phyloP scores from a whole-genome alignment of 2,888 invertebrate species.

The Euplexia lucipara region DNA sequence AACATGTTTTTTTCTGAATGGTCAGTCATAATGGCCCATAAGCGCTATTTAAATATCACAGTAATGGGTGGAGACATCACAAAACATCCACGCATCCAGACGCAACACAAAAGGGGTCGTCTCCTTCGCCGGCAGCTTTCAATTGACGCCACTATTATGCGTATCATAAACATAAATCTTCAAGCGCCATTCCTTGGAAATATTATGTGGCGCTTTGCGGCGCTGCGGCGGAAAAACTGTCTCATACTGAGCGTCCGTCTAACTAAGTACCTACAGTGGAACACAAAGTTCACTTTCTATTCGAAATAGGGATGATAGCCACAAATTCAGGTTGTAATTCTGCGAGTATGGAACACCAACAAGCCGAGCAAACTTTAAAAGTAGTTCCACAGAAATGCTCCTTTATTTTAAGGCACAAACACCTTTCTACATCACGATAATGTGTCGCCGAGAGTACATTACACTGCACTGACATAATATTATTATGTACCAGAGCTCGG shows the following conservation, averaged over 20 bases:
- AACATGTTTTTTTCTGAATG: conserved; percentile 57
- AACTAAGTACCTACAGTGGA: conserved; percentile 49
- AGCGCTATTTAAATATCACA: conserved; percentile 76
- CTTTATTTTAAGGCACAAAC: conserved; percentile 67
- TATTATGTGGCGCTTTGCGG: conserved; percentile 72
- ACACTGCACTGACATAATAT: conserved; percentile 71
- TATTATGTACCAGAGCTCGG: conserved; percentile 66
- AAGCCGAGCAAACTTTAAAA: conserved; percentile 51
- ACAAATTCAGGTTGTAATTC: conserved; percentile 54
- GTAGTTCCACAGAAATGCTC: conserved; percentile 62
- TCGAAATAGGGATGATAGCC: conserved; percentile 41
- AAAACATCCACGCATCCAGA: conserved; percentile 66
- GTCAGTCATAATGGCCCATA: conserved; percentile 63
- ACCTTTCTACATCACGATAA: conserved; percentile 69
- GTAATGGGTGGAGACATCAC: conserved; percentile 68
- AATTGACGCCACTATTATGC: conserved; percentile 78
- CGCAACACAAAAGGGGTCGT: conserved; percentile 70
- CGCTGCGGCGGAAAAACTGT: conserved; percentile 69
- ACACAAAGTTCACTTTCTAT: conserved; percentile 58
- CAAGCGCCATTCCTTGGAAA: conserved; percentile 71
- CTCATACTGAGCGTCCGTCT: conserved; percentile 60
- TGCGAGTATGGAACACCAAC: conserved; percentile 36
- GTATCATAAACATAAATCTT: conserved; percentile 80
- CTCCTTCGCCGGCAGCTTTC: conserved; percentile 70
- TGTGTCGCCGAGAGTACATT: conserved; percentile 72